Conservation (phyloP, 2,113 vertebrate genomes). For the Pelmatolapia mariae region DNA sequence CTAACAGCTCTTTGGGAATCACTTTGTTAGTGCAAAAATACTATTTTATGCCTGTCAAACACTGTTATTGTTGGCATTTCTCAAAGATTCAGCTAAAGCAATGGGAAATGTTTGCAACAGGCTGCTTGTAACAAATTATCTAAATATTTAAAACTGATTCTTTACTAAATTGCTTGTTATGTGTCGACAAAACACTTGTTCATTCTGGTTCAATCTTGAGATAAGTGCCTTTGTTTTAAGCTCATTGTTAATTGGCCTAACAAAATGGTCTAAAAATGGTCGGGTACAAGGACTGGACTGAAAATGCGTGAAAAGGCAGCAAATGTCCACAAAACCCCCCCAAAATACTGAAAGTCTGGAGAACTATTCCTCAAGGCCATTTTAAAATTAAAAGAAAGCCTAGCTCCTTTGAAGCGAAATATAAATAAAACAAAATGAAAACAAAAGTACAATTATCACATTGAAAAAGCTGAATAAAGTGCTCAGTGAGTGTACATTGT, state of each 20-base stretch:
- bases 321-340: neutral
- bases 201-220: neutral
- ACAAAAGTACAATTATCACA: neutral
- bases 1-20: neutral
- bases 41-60: neutral
- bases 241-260: neutral
- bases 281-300: neutral
- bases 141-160: neutral
- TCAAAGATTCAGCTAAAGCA: neutral
- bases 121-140: neutral
- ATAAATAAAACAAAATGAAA: neutral
- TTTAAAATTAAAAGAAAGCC: neutral
- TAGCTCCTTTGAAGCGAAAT: neutral
- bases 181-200: neutral
- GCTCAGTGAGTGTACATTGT: neutral
- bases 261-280: neutral
- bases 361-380: neutral
- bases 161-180: neutral
- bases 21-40: neutral
- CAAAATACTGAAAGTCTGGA: neutral
- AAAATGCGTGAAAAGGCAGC: neutral
- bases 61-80: neutral
- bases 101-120: neutral
- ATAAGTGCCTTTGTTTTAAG: neutral
- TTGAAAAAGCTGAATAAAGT: neutral